A percentile compares a stretch with the other conserved stretches of the same genome.
Conservation (phyloP, 1,140 invertebrate genomes). For the Papilio aristodemus region DNA sequence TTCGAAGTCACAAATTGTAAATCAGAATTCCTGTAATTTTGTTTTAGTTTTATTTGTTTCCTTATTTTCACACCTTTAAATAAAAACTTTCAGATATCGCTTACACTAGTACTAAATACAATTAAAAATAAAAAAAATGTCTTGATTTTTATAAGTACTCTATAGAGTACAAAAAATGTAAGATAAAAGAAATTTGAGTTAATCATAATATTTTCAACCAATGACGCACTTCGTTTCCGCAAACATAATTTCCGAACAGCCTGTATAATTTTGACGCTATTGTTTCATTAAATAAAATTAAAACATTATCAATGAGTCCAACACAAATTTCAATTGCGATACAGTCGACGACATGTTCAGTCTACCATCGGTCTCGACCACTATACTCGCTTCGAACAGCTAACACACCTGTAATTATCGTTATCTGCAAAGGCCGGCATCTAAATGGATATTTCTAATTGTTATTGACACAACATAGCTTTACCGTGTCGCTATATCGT, state of each 20-base stretch:
- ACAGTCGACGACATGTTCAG: background rate
- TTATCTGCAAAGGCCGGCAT: conserved; percentile 24
- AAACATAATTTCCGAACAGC: background rate
- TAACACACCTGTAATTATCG: conserved; percentile 7
- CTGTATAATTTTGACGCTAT: conserved; percentile 20
- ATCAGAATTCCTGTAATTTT: too few species aligned
- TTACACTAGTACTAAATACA: too few species aligned
- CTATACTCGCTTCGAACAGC: background rate
- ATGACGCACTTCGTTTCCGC: too few species aligned
- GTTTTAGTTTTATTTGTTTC: conserved; percentile 6
- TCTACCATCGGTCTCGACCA: background rate
- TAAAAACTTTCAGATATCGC: background rate
- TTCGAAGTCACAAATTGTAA: too few species aligned
- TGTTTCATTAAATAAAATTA: conserved; percentile 6
- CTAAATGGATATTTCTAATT: conserved; percentile 31
- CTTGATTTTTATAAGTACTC: too few species aligned
- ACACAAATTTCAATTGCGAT: conserved; percentile 1
- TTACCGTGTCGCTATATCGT: conserved; percentile 21
- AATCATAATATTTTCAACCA: too few species aligned
- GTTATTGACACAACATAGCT: conserved; percentile 13
- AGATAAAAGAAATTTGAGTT: too few species aligned
- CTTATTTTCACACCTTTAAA: background rate
- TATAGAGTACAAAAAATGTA: too few species aligned
- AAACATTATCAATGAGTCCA: background rate
- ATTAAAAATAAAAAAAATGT: too few species aligned